These are phyloP conservation scores for Ypsolopha scabrella DNA, from an alignment of 2,888 invertebrate genomes.

Conservation along the genomic window DNA sequence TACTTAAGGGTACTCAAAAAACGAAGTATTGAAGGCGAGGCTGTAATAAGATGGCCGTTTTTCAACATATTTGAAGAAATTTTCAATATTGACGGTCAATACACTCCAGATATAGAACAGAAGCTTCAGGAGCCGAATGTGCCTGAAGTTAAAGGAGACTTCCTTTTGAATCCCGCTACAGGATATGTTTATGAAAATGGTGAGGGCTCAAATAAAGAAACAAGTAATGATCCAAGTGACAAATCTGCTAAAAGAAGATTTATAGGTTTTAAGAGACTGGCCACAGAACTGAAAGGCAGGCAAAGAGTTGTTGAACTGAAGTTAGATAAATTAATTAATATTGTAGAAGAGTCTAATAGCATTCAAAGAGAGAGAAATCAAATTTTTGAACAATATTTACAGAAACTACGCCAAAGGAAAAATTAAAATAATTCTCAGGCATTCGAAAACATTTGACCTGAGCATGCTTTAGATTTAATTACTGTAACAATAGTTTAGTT, in stretches of 20 bases:
- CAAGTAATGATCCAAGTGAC: constrained; percentile 35
- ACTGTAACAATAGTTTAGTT: no score
- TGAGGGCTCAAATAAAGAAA: constrained; percentile 25
- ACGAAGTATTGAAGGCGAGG: constrained; percentile 34
- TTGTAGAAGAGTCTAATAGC: constrained; percentile 57
- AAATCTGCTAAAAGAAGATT: constrained; percentile 36
- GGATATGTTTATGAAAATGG: not conserved
- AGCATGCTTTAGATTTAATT: no score
- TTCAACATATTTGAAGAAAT: constrained; percentile 56
- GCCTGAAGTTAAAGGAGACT: not conserved
- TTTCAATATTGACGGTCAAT: constrained; percentile 47
- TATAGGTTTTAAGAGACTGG: constrained; percentile 47
- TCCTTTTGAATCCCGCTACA: not conserved
- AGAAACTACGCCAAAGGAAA: not conserved
- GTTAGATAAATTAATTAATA: constrained; percentile 53
- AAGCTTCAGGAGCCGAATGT: constrained; percentile 34
- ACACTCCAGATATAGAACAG: constrained; percentile 49
- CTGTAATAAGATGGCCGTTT: constrained; percentile 52
- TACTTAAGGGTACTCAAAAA: constrained; percentile 52
- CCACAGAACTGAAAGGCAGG: constrained; percentile 51
- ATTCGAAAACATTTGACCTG: not conserved
- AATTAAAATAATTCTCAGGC: not conserved
- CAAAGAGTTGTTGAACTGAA: constrained; percentile 55
- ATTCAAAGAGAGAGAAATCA: constrained; percentile 56
- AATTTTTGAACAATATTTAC: constrained; percentile 49